Conservation (phyloP, 2,797 vertebrate genomes). For the Falco berigora region DNA sequence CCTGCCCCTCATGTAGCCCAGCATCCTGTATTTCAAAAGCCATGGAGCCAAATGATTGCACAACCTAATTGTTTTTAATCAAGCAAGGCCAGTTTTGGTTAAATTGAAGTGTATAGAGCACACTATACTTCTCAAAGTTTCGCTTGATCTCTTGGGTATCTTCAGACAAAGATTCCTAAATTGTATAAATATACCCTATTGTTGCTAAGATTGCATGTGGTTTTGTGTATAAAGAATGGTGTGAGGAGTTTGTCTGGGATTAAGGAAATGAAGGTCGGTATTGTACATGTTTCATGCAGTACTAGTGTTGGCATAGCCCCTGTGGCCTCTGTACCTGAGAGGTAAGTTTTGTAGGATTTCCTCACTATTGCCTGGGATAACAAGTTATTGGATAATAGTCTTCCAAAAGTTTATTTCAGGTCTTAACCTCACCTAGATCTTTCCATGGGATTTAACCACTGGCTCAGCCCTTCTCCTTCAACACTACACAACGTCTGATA, state of each 20-base stretch:
- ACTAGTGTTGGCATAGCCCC: not conserved
- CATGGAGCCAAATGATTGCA: conserved; percentile 12
- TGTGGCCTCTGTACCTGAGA: not conserved
- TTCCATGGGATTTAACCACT: not conserved
- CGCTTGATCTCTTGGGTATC: not conserved
- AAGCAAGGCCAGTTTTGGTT: not conserved
- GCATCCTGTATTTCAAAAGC: not conserved
- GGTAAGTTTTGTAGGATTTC: not conserved
- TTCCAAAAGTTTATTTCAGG: not conserved
- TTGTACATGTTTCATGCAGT: not conserved
- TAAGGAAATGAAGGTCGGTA: not conserved
- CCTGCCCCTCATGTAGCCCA: not conserved
- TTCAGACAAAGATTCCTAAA: not conserved
- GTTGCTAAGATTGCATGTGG: not conserved
- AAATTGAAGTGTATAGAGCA: not conserved
- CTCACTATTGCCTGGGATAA: not conserved
- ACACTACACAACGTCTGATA: not conserved
- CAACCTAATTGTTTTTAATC: conserved; percentile 34
- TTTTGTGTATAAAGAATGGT: not conserved
- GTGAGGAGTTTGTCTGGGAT: not conserved
- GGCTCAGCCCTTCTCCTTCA: not conserved
- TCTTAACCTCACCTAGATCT: not conserved
- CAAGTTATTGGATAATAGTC: not conserved
- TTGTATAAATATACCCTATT: not conserved
- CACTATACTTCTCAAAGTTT: not conserved